phyloP scores from a whole-genome alignment of 2,113 vertebrate species.

The Urocitellus parryii region DNA sequence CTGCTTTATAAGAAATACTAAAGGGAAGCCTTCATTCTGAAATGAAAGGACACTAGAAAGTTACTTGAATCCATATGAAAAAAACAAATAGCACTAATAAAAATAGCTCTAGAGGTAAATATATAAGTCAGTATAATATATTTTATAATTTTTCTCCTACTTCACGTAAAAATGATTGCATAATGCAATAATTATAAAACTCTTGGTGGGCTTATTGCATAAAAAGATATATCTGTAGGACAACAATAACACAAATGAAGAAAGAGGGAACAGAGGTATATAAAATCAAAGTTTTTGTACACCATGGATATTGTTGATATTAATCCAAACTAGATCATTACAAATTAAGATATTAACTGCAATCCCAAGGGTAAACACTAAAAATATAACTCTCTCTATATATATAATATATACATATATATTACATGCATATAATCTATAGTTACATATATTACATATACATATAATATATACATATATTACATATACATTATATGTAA shows the following conservation, averaged over 20 bases:
- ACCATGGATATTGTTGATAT: not conserved
- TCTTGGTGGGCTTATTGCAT: not conserved
- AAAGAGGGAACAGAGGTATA: not conserved
- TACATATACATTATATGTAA: too few species aligned
- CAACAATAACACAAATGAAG: not conserved
- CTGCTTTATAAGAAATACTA: not conserved
- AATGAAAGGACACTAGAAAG: not conserved
- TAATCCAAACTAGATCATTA: not conserved
- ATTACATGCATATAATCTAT: too few species aligned
- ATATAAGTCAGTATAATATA: not conserved
- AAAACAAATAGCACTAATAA: not conserved
- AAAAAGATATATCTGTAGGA: not conserved
- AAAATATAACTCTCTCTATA: not conserved
- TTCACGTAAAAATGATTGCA: not conserved
- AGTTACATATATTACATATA: too few species aligned
- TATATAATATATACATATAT: too few species aligned
- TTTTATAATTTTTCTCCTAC: not conserved
- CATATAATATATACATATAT: too few species aligned
- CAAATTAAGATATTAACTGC: not conserved
- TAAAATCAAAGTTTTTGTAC: not conserved
- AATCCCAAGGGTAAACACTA: not conserved
- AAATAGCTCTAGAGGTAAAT: not conserved
- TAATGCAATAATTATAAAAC: not conserved
- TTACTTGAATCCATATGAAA: not conserved
- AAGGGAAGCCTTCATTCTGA: not conserved